Evolutionary conservation across 1,140 invertebrate genomes (phyloP).

Genomic region (Drosophila willistoni): DNA sequence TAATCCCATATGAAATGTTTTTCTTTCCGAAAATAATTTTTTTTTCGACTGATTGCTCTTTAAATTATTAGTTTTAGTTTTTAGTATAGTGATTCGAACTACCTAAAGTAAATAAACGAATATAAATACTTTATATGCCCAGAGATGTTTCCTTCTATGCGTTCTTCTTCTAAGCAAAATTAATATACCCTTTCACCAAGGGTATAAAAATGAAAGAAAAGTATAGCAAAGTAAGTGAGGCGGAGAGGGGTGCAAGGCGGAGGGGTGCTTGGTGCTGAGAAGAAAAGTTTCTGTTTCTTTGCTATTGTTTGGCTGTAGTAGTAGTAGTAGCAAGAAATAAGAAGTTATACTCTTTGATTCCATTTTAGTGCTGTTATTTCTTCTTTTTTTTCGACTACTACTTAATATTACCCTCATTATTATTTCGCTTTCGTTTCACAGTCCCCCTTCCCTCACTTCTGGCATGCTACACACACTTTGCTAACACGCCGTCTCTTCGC

Average conservation of each 20-base stretch:
- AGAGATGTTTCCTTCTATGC: too few species aligned
- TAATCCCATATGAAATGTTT: too few species aligned
- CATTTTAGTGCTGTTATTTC: slow-evolving; percentile 18
- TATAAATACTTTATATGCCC: too few species aligned
- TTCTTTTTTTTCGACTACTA: slow-evolving; percentile 17
- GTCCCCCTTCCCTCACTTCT: not conserved
- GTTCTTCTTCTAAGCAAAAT: too few species aligned
- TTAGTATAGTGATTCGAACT: too few species aligned
- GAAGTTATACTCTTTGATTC: slow-evolving; percentile 45
- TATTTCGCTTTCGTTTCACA: slow-evolving; percentile 73
- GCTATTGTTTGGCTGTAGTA: not conserved
- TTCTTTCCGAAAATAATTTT: too few species aligned
- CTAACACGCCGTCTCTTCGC: not conserved
- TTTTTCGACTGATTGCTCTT: too few species aligned
- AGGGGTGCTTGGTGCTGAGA: not conserved
- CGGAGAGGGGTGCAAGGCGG: not conserved
- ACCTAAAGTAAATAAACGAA: too few species aligned
- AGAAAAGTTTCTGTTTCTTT: not conserved
- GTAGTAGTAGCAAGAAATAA: slow-evolving; percentile 2
- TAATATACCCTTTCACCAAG: too few species aligned
- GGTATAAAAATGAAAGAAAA: not conserved
- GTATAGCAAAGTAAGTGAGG: not conserved
- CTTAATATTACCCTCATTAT: slow-evolving; percentile 77
- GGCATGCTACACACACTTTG: not conserved
- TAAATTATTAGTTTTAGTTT: too few species aligned